Conservation (phyloP, 2,113 vertebrate genomes). For the Engystomops pustulosus region DNA sequence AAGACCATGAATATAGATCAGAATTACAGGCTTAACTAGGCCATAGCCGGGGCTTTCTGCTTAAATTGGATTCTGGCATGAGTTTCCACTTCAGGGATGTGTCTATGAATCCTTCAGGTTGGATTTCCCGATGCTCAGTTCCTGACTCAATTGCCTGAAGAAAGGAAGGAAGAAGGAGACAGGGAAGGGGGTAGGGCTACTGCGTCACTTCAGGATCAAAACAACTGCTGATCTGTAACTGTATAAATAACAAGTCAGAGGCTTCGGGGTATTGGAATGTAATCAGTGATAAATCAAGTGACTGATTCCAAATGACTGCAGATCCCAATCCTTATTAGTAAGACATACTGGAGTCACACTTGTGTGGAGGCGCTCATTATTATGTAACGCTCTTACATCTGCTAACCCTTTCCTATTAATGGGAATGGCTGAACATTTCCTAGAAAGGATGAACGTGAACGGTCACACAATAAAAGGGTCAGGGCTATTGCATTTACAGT, state of each 20-base stretch:
- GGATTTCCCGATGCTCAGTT: slow-evolving; percentile 20
- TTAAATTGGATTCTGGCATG: slow-evolving; percentile 42
- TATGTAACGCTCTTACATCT: neutral
- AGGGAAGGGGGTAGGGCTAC: neutral
- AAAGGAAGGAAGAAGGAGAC: slow-evolving; percentile 12
- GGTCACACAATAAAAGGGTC: neutral
- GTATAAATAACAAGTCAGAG: slow-evolving; percentile 46
- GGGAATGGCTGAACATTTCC: neutral
- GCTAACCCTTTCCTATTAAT: neutral
- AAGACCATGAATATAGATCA: slow-evolving; percentile 46
- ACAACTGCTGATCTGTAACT: slow-evolving; percentile 27
- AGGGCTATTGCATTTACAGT: neutral
- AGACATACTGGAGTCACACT: slow-evolving; percentile 5
- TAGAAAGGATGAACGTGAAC: neutral
- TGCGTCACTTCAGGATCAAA: slow-evolving; percentile 14
- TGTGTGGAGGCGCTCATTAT: neutral
- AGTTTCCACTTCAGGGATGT: slow-evolving; percentile 35
- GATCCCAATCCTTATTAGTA: slow-evolving; percentile 40
- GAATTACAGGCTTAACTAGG: slow-evolving; percentile 35
- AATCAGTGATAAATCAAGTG: slow-evolving; percentile 45
- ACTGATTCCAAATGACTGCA: slow-evolving; percentile 45
- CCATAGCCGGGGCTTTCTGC: neutral
- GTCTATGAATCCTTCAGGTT: slow-evolving; percentile 15
- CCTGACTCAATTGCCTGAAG: slow-evolving; percentile 24
- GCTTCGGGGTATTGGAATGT: slow-evolving; percentile 42